Conservation (phyloP, 2,797 vertebrate genomes). For the Phoxinus dragarum region DNA sequence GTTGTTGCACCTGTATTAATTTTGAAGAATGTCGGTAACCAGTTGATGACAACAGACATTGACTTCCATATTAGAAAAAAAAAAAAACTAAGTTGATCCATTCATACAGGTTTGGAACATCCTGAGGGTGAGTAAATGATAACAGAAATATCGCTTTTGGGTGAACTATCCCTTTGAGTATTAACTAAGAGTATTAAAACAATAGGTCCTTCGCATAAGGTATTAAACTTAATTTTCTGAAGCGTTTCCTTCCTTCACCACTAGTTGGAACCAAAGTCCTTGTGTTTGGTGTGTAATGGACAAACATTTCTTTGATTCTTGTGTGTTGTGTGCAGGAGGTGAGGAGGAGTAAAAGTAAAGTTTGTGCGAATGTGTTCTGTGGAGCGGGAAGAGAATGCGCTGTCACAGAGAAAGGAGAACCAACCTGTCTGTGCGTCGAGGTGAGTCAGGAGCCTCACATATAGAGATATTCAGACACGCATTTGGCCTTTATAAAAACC, state of each 20-base stretch:
- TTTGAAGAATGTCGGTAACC: no score
- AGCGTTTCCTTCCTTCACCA: background rate
- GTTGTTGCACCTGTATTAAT: no score
- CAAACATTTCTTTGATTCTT: background rate
- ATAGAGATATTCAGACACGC: background rate
- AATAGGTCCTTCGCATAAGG: background rate
- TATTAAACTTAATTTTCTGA: background rate
- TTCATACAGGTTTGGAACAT: no score
- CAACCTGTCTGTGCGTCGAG: slow-evolving; percentile 90
- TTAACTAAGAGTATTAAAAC: background rate
- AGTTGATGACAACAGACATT: no score
- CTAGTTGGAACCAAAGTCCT: background rate
- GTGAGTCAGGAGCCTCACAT: slow-evolving; percentile 65
- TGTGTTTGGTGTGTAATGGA: no score
- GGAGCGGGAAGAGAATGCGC: slow-evolving; percentile 92
- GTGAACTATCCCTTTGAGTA: background rate
- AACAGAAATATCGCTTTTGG: no score
- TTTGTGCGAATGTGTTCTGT: slow-evolving; percentile 92
- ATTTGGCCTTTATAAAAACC: no score
- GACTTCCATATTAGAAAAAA: no score
- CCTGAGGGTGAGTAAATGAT: no score
- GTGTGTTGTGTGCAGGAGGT: slow-evolving; percentile 71
- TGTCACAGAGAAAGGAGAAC: slow-evolving; percentile 87
- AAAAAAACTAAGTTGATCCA: no score
- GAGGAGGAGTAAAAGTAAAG: slow-evolving; percentile 84